A percentile compares a stretch with the other conserved stretches of the same genome.
phyloP scores from a whole-genome alignment of 2,888 invertebrate species.

The Lepas anatifera region DNA sequence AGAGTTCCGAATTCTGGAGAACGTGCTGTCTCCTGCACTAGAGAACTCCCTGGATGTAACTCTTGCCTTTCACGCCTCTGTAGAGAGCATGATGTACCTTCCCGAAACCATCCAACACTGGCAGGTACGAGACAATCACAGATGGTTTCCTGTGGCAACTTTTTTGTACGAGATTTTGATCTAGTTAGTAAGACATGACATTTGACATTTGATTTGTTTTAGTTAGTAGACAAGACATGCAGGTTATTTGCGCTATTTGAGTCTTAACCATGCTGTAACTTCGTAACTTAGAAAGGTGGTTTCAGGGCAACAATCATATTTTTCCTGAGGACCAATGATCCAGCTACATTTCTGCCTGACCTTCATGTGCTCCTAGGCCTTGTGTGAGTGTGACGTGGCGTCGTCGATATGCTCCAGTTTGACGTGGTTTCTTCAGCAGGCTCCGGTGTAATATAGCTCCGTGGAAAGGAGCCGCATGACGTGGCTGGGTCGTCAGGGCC shows the following conservation, averaged over 20 bases:
- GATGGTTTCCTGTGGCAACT: background rate
- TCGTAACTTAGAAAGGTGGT: background rate
- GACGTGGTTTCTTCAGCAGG: too few species aligned
- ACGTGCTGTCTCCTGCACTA: background rate
- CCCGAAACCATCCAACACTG: background rate
- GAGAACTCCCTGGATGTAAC: background rate
- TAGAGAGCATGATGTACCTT: background rate
- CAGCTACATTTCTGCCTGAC: too few species aligned
- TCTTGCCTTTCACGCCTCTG: background rate
- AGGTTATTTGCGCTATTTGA: background rate
- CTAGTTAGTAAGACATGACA: background rate
- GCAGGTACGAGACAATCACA: background rate
- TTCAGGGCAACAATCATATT: too few species aligned
- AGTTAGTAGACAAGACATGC: background rate
- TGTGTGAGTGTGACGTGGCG: too few species aligned
- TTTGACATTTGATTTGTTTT: background rate
- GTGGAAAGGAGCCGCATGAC: too few species aligned
- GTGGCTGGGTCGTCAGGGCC: too few species aligned
- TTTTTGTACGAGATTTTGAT: background rate
- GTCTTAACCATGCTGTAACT: background rate
- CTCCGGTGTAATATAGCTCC: too few species aligned
- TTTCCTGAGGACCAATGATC: too few species aligned
- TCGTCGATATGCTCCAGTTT: too few species aligned
- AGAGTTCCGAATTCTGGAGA: background rate
- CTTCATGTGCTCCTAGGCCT: too few species aligned